Conservation (phyloP, 2,888 invertebrate genomes). For the Dicranocentrus wangi region DNA sequence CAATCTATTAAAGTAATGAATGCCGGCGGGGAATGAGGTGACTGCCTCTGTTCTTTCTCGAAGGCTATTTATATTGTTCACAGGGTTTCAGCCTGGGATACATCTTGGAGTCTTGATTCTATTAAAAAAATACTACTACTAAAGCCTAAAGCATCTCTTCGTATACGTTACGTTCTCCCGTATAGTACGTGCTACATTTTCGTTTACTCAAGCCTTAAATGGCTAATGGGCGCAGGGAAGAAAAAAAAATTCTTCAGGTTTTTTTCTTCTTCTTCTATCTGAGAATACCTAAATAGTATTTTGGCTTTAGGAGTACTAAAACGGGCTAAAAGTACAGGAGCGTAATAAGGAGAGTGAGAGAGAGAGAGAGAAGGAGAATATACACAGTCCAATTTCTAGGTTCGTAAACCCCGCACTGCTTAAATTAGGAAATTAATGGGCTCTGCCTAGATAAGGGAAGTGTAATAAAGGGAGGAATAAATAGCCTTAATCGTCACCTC, state of each 20-base stretch:
- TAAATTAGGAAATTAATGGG: slow-evolving; percentile 66
- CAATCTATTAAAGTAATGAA: slow-evolving; percentile 65
- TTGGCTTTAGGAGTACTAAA: no score
- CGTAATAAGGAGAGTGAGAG: background rate
- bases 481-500: slow-evolving; percentile 63
- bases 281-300: no score
- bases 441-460: slow-evolving; percentile 59
- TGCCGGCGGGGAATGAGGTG: slow-evolving; percentile 56
- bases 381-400: slow-evolving; percentile 51
- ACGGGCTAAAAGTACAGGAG: no score
- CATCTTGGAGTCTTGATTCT: slow-evolving; percentile 27
- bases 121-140: slow-evolving; percentile 39
- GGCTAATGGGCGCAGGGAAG: slow-evolving; percentile 7
- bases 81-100: slow-evolving; percentile 9
- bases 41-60: slow-evolving; percentile 30
- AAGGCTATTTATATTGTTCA: slow-evolving; percentile 48
- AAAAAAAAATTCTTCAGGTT: background rate
- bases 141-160: no score
- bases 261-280: background rate
- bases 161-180: no score
- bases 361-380: background rate
- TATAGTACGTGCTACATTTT: no score
- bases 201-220: slow-evolving; percentile 21
- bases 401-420: slow-evolving; percentile 37
- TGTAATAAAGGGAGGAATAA: slow-evolving; percentile 60